A percentile compares a stretch with the other conserved stretches of the same genome.
Evolutionary conservation across 2,888 invertebrate species (phyloP).

Genomic region (Pristionchus japonicus): DNA sequence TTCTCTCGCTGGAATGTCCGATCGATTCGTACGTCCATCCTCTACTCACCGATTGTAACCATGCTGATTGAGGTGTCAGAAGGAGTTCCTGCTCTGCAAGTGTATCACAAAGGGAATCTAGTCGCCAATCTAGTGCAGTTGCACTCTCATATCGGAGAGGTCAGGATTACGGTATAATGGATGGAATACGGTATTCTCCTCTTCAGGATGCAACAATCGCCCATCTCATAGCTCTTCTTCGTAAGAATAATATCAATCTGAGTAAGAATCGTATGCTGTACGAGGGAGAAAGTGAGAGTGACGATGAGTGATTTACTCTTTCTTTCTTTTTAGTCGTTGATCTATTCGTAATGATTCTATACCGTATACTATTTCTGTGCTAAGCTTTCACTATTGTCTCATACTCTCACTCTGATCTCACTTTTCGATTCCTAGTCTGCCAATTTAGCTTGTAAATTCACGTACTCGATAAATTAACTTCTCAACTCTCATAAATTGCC

Average conservation of each 20-base stretch:
- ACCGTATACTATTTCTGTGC: neutral
- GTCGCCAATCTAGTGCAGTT: slow-evolving; percentile 69
- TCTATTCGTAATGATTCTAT: too few species aligned
- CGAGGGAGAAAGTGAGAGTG: slow-evolving; percentile 43
- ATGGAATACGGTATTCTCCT: neutral
- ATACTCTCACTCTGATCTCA: neutral
- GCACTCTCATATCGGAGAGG: slow-evolving; percentile 60
- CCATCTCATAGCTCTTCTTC: slow-evolving; percentile 2
- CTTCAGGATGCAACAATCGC: slow-evolving; percentile 20
- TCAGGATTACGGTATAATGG: neutral
- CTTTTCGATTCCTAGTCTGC: neutral
- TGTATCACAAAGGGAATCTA: slow-evolving; percentile 64
- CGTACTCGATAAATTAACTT: neutral
- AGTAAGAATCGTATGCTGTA: slow-evolving; percentile 15
- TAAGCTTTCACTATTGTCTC: neutral
- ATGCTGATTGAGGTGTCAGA: slow-evolving; percentile 54
- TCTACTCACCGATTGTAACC: neutral
- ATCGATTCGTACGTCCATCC: slow-evolving; percentile 1
- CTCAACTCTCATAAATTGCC: neutral
- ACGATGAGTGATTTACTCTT: slow-evolving; percentile 8
- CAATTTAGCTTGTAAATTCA: neutral
- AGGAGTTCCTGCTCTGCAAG: slow-evolving; percentile 68
- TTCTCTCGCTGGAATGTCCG: slow-evolving; percentile 17
- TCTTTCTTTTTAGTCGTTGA: neutral
- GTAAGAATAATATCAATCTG: neutral